Conservation (phyloP, 2,797 vertebrate species). For the Picus viridis region DNA sequence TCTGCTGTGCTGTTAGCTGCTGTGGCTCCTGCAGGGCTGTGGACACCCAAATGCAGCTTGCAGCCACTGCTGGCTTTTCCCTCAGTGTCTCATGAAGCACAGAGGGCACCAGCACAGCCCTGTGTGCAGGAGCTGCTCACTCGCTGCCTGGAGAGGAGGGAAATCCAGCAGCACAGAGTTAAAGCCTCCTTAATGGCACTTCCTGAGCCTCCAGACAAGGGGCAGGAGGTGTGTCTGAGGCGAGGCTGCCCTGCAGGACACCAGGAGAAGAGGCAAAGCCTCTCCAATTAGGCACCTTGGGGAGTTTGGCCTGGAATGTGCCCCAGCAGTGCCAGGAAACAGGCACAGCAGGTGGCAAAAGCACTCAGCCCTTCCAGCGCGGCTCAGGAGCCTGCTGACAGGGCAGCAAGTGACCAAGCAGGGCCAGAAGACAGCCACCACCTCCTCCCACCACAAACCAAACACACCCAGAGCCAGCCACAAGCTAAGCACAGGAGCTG, state of each 20-base stretch:
- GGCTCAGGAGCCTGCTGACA: neutral
- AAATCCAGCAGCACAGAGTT: neutral
- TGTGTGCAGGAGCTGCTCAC: neutral
- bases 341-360: neutral
- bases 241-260: neutral
- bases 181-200: neutral
- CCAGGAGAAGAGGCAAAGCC: neutral
- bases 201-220: accelerated
- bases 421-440: neutral
- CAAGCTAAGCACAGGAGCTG: neutral
- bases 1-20: neutral
- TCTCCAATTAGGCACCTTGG: neutral
- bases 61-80: neutral
- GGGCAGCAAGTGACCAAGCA: neutral
- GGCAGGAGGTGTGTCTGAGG: neutral
- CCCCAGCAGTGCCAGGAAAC: neutral
- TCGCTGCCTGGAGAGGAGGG: neutral
- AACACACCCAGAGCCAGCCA: neutral
- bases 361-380: neutral
- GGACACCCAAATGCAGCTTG: neutral
- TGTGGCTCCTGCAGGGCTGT: accelerated
- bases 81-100: neutral
- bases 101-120: neutral
- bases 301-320: neutral
- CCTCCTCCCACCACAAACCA: neutral